phyloP scores from a whole-genome alignment of 2,113 vertebrate genomes.

The Myotis yumanensis region DNA sequence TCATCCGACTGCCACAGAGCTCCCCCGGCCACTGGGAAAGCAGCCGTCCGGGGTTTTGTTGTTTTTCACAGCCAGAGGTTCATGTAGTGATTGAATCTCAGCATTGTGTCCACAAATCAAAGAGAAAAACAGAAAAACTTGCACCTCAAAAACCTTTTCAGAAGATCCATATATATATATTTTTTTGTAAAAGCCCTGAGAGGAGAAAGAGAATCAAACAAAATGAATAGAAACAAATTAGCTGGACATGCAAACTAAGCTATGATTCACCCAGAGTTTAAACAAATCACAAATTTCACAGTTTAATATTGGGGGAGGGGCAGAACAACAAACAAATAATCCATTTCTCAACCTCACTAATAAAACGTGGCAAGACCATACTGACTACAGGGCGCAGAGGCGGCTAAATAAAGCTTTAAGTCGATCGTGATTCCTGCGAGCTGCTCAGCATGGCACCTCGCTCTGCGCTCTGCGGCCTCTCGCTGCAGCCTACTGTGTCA shows the following conservation, averaged over 20 bases:
- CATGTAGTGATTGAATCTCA: constrained; percentile 96
- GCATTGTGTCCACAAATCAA: constrained; percentile 85
- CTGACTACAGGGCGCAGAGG: constrained; percentile 87
- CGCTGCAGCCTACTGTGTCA: constrained; percentile 90
- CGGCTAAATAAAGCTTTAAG: constrained; percentile 96
- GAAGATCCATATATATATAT: constrained; percentile 83
- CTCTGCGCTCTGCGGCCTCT: constrained; percentile 78
- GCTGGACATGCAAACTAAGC: constrained; percentile 97
- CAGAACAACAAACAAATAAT: constrained; percentile 80
- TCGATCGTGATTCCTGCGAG: constrained; percentile 94
- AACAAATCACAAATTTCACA: constrained; percentile 96
- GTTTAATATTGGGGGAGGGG: constrained; percentile 89
- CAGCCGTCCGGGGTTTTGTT: constrained; percentile 60
- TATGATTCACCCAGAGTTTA: constrained; percentile 96
- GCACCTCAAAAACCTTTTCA: constrained; percentile 89
- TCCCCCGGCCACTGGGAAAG: constrained; percentile 58
- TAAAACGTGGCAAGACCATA: constrained; percentile 88
- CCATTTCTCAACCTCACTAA: constrained; percentile 88
- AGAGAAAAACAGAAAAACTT: constrained; percentile 77
- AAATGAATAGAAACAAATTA: constrained; percentile 89
- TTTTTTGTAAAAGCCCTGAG: constrained; percentile 96
- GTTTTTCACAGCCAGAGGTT: constrained; percentile 94
- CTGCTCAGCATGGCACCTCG: constrained; percentile 64
- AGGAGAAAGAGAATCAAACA: constrained; percentile 88
- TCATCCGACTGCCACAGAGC: constrained; percentile 76